Percentiles rank a stretch among this genome's conserved stretches.
phyloP scores from a whole-genome alignment of 2,113 vertebrate species.

The Bagarius yarrelli region DNA sequence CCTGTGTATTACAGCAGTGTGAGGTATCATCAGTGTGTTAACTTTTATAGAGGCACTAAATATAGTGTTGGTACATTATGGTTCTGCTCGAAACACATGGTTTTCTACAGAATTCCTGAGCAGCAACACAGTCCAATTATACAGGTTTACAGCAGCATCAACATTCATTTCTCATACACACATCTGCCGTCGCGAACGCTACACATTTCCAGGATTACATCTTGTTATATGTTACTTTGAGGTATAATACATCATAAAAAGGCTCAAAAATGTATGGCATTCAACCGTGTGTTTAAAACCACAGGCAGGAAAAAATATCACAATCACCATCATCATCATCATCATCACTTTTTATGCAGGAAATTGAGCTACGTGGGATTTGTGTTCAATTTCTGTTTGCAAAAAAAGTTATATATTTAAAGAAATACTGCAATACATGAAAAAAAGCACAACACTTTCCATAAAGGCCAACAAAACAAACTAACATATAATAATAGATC shows the following conservation, averaged over 20 bases:
- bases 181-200: background rate
- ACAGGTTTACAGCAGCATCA: slow-evolving; percentile 25
- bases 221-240: slow-evolving; percentile 1
- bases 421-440: background rate
- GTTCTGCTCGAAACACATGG: slow-evolving; percentile 35
- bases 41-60: slow-evolving; percentile 44
- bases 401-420: background rate
- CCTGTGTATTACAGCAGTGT: slow-evolving; percentile 22
- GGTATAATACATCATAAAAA: slow-evolving; percentile 19
- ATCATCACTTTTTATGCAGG: background rate
- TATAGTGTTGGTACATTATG: slow-evolving; percentile 36
- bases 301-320: background rate
- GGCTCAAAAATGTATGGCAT: slow-evolving; percentile 17
- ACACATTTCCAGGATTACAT: background rate
- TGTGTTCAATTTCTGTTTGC: background rate
- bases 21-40: slow-evolving; percentile 36
- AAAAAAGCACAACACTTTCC: background rate
- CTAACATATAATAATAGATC: too few species aligned
- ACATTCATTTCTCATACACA: background rate
- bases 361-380: background rate
- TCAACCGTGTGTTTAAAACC: background rate
- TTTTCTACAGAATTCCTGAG: slow-evolving; percentile 36
- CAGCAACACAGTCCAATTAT: slow-evolving; percentile 37
- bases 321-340: too few species aligned
- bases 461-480: background rate